A percentile compares a stretch with the other conserved stretches of the same genome.
These are phyloP conservation scores for Corythaixoides concolor DNA, from an alignment of 2,113 vertebrate species.

Conservation along the genomic window DNA sequence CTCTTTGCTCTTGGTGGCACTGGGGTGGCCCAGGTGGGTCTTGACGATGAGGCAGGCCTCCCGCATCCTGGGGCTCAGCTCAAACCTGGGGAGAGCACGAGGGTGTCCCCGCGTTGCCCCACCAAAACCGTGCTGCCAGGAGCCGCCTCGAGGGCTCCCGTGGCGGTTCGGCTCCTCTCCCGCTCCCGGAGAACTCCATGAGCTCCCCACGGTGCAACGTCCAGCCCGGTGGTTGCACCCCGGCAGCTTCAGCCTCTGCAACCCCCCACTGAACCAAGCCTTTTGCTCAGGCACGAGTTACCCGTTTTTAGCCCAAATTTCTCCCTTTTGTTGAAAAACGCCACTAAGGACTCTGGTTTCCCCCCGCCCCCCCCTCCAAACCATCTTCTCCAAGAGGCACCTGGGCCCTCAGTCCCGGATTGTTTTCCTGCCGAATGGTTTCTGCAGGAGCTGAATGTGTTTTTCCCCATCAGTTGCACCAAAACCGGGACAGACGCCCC, in stretches of 20 bases:
- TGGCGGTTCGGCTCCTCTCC: accelerated
- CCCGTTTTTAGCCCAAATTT: not conserved
- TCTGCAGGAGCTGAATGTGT: not conserved
- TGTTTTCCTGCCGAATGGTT: not conserved
- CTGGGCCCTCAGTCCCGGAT: not conserved
- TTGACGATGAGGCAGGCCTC: constrained; percentile 89
- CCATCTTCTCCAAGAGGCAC: not conserved
- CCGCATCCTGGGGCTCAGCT: constrained; percentile 89
- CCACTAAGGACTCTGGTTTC: not conserved
- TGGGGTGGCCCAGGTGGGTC: constrained; percentile 80
- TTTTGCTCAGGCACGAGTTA: not conserved
- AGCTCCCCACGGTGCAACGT: not conserved
- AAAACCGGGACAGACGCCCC: accelerated
- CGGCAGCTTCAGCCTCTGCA: not conserved
- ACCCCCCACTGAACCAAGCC: accelerated
- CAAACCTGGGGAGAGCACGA: constrained; percentile 75
- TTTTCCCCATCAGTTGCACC: not conserved
- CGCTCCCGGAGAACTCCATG: accelerated
- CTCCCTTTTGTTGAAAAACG: constrained; percentile 7
- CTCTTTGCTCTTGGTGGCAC: constrained; percentile 81
- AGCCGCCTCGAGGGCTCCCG: accelerated
- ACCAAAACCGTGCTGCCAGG: accelerated
- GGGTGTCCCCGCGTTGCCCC: accelerated
- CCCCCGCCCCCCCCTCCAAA: not conserved
- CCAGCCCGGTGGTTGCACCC: not conserved